Evolutionary conservation across 1,140 invertebrate genomes (phyloP), one percentile per base, ranked within the genome.

Genomic region (Caenorhabditis inopinata): DNA sequence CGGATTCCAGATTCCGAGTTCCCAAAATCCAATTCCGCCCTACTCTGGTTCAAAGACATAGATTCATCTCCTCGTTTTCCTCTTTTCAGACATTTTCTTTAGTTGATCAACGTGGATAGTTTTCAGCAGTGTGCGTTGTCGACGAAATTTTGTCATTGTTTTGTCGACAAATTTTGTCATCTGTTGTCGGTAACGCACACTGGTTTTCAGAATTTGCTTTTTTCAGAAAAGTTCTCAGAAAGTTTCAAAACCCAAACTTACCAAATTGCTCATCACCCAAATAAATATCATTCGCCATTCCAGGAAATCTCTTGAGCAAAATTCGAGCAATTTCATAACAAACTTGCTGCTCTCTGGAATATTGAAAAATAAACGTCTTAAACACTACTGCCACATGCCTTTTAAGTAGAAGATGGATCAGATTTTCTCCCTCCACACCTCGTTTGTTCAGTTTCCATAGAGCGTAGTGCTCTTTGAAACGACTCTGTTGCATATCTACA

Each of bases 381-480:
- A 53, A 53, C 6, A 11, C 11, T 1, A 9, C 25, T 53, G 12
- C n/a, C n/a, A 9, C 9, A 14, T 97, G 95, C 87, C 95, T 95
- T 77, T 97, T 96, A 81, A 97, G 95, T 9, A 97, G 91, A 0
- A 99, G 93, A 87, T 99, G 96, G 4, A 98, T 91, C 4, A 97
- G 89, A 3, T 93, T 96, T 90, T 99, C 96, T 0, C 96, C 96
- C 0, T 98, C 90, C 0, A 95, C 94, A 0, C 96, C 96, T 42
- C 96, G 91, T 87, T 96, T 95, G 84, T 96, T 93, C 93, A 98
- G 94, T 89, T 96, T 94, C 96, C 96, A 99, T 87, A 95, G 97
- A 0, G 94, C 94, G 80, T 94, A 93, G 88, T 96, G 94, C 82
- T 88, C 82, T 80, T 88, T 51, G 85, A 90, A 85, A 78, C 85